Evolutionary conservation across 2,797 vertebrate genomes (phyloP), one percentile per base, ranked within the genome.

Genomic region (Characodon lateralis): DNA sequence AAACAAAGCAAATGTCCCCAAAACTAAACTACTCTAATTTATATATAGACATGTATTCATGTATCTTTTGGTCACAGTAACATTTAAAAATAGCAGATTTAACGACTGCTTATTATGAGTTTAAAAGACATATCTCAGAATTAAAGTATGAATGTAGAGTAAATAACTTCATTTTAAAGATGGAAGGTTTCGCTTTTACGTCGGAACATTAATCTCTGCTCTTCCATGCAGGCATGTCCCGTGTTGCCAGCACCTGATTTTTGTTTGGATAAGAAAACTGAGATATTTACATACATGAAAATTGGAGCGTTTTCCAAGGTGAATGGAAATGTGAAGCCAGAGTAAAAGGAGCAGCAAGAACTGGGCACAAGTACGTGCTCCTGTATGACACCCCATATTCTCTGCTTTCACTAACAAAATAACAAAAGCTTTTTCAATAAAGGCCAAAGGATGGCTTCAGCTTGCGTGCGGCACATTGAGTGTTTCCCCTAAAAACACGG

Each of bases 211-310:
- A 35, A 53, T 63, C n/a, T 35, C 46, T 14, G 73, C 12, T 76
- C 26, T 66, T 74, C 22, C 2, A 20, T 78, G 51, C 14, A 16
- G 1, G 1, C n/a, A 14, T 56, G 50, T 74, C 56, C 14, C 41
- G 41, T 13, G 71, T 68, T 58, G 5, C 65, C 43, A 78, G 41
- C 56, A 77, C n/a, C 31, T 16, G 65, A 18, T 24, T 35, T 74
- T 82, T 73, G 75, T 74, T 88, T 78, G 41, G 58, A 79, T 73
- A 53, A 69, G 46, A 76, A 75, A 82, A 70, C 58, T 69, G 22
- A 75, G 24, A 50, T 83, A 35, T 94, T 94, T 93, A 77, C 85
- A 93, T 93, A 41, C 69, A 92, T 86, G 90, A 78, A 93, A 94
- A 93, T 89, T 73, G 63, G 56, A 71, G 65, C 74, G 70, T 87